Evolutionary conservation across 2,888 invertebrate species (phyloP), one percentile per base, ranked within the genome.

Genomic region (Caenorhabditis drosophilae): DNA sequence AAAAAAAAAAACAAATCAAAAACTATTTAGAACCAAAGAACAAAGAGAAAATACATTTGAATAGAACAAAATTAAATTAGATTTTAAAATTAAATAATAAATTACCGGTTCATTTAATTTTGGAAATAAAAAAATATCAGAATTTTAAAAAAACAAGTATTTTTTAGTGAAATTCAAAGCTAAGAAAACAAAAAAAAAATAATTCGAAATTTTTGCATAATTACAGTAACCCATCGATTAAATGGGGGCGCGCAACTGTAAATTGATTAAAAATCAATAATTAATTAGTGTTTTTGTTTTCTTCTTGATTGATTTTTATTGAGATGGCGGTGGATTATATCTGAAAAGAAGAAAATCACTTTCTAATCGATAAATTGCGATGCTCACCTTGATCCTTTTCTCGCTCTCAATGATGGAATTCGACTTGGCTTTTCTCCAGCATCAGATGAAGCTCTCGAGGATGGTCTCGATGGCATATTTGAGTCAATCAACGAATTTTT

Each of bases 351-450:
- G 16, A 23, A 46, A 27, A 15, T 27, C 31, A 4, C 4, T 22
- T 40, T 20, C 40, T 11, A n/a, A 6, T 18, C 16, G 4, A 40
- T 4, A 2, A 20, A 40, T 40, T 11, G 2, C 20, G 6, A n/a
- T 40, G 16, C 16, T 16, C 34, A 66, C 60, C 66, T 51, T 16
- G 27, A 34, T 15, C 66, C 60, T 26, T 78, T 78, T 36, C 68
- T 64, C 15, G 68, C 70, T 47, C 80, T 57, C 41, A 80, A 55
- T n/a, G 80, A 80, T 12, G 80, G 80, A 16, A 80, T 79, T 27
- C 80, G 54, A 22, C 78, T 59, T 18, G 75, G 78, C 1, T 61
- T 42, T 23, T 71, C 68, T 40, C 61, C 74, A n/a, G 67, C 67
- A 16, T 61, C 67, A 9, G 61, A 75, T 15, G 73, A 73, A 1